These are phyloP conservation scores for Heliothis virescens DNA, from an alignment of 1,140 invertebrate genomes.

Conservation along the genomic window DNA sequence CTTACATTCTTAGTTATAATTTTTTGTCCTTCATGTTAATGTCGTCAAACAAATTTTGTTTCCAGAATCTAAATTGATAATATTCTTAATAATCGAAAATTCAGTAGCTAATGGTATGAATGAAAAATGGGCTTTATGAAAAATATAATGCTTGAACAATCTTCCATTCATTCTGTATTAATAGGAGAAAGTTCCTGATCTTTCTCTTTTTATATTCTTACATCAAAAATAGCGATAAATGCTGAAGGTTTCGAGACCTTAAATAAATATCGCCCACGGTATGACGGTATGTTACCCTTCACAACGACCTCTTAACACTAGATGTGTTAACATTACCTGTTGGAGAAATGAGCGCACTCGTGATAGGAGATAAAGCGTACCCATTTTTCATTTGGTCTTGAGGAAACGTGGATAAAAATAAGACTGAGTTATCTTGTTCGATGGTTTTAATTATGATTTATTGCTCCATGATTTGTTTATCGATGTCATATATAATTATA, in stretches of 20 bases:
- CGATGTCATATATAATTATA: no score
- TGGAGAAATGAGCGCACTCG: neutral
- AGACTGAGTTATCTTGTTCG: no score
- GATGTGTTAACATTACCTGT: neutral
- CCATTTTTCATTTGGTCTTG: neutral
- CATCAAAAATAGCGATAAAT: neutral
- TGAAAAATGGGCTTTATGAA: neutral
- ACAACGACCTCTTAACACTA: neutral
- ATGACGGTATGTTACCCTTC: neutral
- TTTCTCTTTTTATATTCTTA: neutral
- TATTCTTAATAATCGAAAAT: no score
- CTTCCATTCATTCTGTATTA: neutral
- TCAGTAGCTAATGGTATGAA: no score
- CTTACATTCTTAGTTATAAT: no score
- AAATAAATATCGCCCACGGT: slow-evolving; percentile 21
- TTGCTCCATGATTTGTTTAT: neutral
- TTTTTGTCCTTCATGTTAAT: no score
- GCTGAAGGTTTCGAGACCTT: neutral
- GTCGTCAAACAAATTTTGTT: no score
- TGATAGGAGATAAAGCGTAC: neutral
- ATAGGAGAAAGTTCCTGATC: neutral
- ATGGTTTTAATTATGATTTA: neutral
- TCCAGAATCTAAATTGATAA: no score
- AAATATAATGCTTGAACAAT: neutral
- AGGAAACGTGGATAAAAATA: no score